A percentile compares a stretch with the other conserved stretches of the same genome.
These are phyloP conservation scores for Morinoia aosen DNA, from an alignment of 2,888 invertebrate genomes.

Conservation along the genomic window DNA sequence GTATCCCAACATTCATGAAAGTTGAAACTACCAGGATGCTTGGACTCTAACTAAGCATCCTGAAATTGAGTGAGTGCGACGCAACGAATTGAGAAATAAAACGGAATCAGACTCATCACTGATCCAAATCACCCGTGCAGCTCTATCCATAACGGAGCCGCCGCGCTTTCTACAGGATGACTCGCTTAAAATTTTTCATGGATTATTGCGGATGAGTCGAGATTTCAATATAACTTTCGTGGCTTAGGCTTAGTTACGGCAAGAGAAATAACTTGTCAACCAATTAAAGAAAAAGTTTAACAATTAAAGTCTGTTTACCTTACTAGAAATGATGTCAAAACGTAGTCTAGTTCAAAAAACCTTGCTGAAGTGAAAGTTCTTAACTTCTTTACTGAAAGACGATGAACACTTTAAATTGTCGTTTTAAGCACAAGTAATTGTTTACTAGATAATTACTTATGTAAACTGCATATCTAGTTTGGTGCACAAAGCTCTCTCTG, in stretches of 20 bases:
- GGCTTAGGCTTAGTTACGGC: not conserved
- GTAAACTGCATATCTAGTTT: not conserved
- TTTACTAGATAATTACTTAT: too few relatives aligned
- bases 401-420: not conserved
- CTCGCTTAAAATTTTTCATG: not conserved
- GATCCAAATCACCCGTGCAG: not conserved
- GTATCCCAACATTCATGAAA: not conserved
- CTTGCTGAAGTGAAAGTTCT: not conserved
- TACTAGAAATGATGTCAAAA: not conserved
- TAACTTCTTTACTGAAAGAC: too few relatives aligned
- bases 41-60: not conserved
- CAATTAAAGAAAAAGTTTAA: not conserved
- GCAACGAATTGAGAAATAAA: not conserved
- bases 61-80: not conserved
- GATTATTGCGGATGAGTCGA: slow-evolving; percentile 5
- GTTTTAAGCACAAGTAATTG: not conserved
- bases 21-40: not conserved
- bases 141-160: not conserved
- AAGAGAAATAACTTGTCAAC: not conserved
- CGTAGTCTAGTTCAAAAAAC: not conserved
- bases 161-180: not conserved
- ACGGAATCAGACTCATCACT: not conserved
- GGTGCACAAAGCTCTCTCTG: not conserved
- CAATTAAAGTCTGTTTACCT: not conserved
- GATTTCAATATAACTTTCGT: not conserved